A percentile compares a stretch with the other conserved stretches of the same genome.
Conservation (phyloP, 2,888 invertebrate species). For the Tiliacea citrago region DNA sequence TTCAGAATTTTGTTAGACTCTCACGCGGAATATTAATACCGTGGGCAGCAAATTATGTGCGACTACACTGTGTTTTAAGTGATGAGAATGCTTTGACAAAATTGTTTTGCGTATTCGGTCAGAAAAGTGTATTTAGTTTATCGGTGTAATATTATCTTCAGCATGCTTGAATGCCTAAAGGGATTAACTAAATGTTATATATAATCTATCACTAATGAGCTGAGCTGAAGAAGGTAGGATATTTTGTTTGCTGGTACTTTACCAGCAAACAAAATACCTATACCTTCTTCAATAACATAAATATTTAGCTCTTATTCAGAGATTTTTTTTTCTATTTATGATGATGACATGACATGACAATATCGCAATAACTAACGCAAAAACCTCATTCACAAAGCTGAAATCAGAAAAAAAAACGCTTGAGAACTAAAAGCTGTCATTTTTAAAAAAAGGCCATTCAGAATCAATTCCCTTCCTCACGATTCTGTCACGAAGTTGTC, state of each 20-base stretch:
- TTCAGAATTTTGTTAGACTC: conserved; percentile 33
- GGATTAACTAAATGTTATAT: too few species aligned
- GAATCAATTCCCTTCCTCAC: conserved; percentile 46
- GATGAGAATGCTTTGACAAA: background rate
- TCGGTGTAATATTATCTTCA: background rate
- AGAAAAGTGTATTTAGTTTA: background rate
- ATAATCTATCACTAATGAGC: too few species aligned
- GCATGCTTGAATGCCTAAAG: background rate
- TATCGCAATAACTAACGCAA: background rate
- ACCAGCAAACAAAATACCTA: too few species aligned
- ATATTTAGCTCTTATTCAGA: too few species aligned
- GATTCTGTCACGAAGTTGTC: conserved; percentile 46
- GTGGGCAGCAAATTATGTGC: conserved; percentile 17
- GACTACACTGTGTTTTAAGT: background rate
- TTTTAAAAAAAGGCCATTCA: conserved; percentile 37
- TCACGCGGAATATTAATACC: conserved; percentile 39
- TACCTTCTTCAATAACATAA: too few species aligned
- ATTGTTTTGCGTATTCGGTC: background rate
- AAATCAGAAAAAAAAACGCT: background rate
- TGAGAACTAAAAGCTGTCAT: conserved; percentile 10
- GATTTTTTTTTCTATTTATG: background rate
- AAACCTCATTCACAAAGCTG: conserved; percentile 2
- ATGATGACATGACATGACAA: background rate
- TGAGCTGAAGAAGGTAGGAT: too few species aligned
- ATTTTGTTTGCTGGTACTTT: background rate